Conservation (phyloP, 2,797 vertebrate genomes). For the Erethizon dorsatum region DNA sequence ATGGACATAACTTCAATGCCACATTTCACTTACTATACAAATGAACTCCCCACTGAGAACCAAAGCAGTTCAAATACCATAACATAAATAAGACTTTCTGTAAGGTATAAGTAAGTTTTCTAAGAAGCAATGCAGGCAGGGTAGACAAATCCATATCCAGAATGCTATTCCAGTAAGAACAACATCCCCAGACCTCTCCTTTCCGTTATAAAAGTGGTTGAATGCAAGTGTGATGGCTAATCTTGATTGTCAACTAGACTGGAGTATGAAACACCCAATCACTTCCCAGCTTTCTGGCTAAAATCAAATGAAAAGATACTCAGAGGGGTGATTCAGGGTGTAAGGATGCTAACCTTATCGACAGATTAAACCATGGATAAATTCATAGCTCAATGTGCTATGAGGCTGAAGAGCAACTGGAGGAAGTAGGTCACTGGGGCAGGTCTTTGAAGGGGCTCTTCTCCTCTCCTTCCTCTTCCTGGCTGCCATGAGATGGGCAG, state of each 20-base stretch:
- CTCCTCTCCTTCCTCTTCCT: not conserved
- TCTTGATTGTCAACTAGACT: not conserved
- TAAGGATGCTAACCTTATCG: not conserved
- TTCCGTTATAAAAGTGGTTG: not conserved
- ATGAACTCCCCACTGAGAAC: not conserved
- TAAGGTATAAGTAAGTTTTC: not conserved
- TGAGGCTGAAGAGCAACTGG: not conserved
- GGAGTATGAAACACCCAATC: not conserved
- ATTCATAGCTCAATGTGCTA: not conserved
- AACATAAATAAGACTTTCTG: slow-evolving; percentile 40
- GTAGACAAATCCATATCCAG: slow-evolving; percentile 11
- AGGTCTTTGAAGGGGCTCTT: not conserved
- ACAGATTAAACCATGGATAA: not conserved
- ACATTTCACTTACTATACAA: not conserved
- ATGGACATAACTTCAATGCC: not conserved
- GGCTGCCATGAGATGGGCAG: not conserved
- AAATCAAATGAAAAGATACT: not conserved
- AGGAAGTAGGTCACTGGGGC: not conserved
- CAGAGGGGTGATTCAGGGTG: not conserved
- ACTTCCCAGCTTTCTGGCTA: not conserved
- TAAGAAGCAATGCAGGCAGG: not conserved
- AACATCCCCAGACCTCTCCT: not conserved
- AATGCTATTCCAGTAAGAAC: not conserved
- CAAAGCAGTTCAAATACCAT: not conserved
- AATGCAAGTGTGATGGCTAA: not conserved